Percentiles rank a stretch among this genome's conserved stretches.
Conservation (phyloP, 92 coral and sea anemone genomes). For the Meandrina meandrites region DNA sequence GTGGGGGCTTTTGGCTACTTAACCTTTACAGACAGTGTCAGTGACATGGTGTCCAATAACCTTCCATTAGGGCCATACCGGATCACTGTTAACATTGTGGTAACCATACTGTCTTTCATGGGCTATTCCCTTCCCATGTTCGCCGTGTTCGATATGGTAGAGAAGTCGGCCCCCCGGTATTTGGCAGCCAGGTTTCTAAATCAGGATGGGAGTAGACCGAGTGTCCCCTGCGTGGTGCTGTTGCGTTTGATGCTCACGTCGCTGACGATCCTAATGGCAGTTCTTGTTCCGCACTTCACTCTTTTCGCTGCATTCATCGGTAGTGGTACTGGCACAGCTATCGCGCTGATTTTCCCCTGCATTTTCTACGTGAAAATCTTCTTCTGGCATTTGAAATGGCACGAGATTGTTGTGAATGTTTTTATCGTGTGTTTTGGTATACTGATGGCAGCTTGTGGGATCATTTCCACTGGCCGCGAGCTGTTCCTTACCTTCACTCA, state of each 20-base stretch:
- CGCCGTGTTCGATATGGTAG: conserved; percentile 74
- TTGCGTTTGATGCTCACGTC: conserved; percentile 64
- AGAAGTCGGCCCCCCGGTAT: conserved; percentile 59
- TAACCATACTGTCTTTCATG: conserved; percentile 62
- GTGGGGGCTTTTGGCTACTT: conserved; percentile 68
- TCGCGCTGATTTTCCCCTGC: conserved; percentile 78
- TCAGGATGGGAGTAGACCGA: conserved; percentile 53
- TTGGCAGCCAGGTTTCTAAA: conserved; percentile 56
- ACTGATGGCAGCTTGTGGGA: conserved; percentile 64
- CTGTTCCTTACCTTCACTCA: conserved; percentile 32
- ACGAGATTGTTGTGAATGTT: conserved; percentile 64
- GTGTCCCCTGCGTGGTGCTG: conserved; percentile 49
- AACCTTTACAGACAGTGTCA: conserved; percentile 61
- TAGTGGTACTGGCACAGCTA: conserved; percentile 70
- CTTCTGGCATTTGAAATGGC: conserved; percentile 59
- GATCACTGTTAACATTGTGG: conserved; percentile 51
- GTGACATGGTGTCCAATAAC: conserved; percentile 69
- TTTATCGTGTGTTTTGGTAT: conserved; percentile 72
- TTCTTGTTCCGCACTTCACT: conserved; percentile 78
- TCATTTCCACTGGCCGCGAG: conserved; percentile 55
- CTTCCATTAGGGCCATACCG: conserved; percentile 57
- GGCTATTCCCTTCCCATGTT: conserved; percentile 82
- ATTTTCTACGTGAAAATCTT: conserved; percentile 70
- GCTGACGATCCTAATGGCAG: conserved; percentile 63
- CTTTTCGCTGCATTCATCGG: conserved; percentile 78